Base-by-base conservation (phyloP, 2,888 invertebrate genomes). In the Scotopteryx bipunctaria region DNA sequence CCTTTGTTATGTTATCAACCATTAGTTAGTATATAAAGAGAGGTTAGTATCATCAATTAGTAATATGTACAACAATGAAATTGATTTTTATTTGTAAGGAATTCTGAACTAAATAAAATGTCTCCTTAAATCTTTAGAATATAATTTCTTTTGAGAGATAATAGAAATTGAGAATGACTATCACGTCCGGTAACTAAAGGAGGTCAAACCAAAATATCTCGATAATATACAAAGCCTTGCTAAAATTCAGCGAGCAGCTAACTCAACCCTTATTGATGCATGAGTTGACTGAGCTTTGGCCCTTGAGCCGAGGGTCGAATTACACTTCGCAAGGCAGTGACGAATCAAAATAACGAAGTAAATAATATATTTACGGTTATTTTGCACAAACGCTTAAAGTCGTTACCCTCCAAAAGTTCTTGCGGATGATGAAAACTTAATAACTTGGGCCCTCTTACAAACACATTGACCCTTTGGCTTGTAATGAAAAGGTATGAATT, bases 201-300 rank as follows among this genome's bases (percentile, higher is more conserved):
- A 53, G 60, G 58, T 60, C 56, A 57, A 45, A 55, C 43, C 49
- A 48, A 51, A 62, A 58, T 58, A 56, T 49, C 56, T 55, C 50
- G 55, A 58, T 60, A 45, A 42, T 57, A 60, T 42, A 50, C 45
- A 51, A 59, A 57, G 55, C 47, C 23, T 49, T 36, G 48, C 53
- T 40, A 36, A 59, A 58, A 57, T 56, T 58, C 51, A 55, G 32
- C 38, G 57, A 47, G 51, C 48, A 59, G 49, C 55, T 54, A 50
- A 55, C 60, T 58, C 40, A 50, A 55, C 60, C 60, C 40, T 55
- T 58, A 57, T 57, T 57, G 54, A 62, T 59, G 60, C 57, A 62
- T 54, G 56, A 57, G 55, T 59, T 59, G 49, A 59, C 53, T 53
- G 55, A 53, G 45, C 54, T 32, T 33, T 37, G 46, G 40, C 23